Base-by-base conservation (phyloP, 2,797 vertebrate genomes). In the Alca torda region DNA sequence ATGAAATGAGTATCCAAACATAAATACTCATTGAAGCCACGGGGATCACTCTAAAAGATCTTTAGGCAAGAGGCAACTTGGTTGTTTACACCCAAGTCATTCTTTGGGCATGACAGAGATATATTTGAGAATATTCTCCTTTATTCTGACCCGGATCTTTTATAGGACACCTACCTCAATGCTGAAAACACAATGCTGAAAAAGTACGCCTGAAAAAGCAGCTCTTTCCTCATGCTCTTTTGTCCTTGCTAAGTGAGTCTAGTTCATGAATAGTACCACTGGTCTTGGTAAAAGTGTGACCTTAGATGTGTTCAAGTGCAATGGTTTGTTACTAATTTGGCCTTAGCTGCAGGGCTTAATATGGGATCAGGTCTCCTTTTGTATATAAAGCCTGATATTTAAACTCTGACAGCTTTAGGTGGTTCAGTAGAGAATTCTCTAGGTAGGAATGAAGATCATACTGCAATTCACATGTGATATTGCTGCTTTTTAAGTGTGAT, bases 321-420 rank as follows among this genome's bases (percentile, higher is more conserved):
- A 93, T 95, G 95, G 89, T 95, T 95, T 87, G 93, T 95, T 82
- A 95, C 69, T 96, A 97, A 96, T 90, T 73, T 69, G 83, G 69
- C 83, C n/a, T 90, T 79, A 65, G 93, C 91, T 95, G 83, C 89
- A 77, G 87, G 95, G 89, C 70, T 91, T 65, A 60, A 59, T 69
- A 59, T 5, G 48, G 70, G 80, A 96, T 93, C 70, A 84, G 87
- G 91, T 93, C 89, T 95, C 59, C 46, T 84, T 90, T 88, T 73
- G 84, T 89, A 91, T 79, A 81, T 95, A 79, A 90, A 96, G 74
- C 89, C 74, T 91, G 77, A 91, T 95, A 95, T 69, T 94, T 96
- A 94, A 90, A 95, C 77, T 81, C 76, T 91, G 76, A 79, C 83
- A 88, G 89, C 87, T 88, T 78, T 94, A 86, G 87, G 74, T 84